These are phyloP conservation scores for Callionymus lyra DNA, from an alignment of 2,113 vertebrate species.

Conservation along the genomic window DNA sequence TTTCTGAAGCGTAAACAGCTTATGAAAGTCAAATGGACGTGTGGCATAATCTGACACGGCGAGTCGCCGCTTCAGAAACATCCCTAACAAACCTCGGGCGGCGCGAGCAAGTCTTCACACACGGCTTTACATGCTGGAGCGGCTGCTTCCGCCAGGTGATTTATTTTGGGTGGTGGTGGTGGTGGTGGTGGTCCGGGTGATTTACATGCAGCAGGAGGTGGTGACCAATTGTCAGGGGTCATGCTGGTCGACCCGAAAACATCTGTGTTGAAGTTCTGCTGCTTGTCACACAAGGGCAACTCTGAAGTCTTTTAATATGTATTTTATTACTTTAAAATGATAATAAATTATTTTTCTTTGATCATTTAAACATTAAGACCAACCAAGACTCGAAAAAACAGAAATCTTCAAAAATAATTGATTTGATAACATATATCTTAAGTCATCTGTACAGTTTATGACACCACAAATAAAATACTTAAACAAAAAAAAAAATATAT, in stretches of 20 bases:
- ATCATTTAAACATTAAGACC: too few relatives aligned
- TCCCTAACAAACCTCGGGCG: conserved; percentile 55
- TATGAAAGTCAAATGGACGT: conserved; percentile 77
- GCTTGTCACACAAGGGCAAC: conserved; percentile 33
- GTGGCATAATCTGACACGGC: conserved; percentile 74
- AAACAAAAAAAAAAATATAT: too few relatives aligned
- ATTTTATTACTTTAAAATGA: too few relatives aligned
- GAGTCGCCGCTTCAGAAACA: conserved; percentile 67
- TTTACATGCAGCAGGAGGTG: conserved; percentile 52
- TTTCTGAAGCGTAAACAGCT: conserved; percentile 74
- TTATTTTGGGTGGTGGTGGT: background rate
- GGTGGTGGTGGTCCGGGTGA: conserved; percentile 44
- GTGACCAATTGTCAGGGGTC: conserved; percentile 49
- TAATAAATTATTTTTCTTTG: too few relatives aligned
- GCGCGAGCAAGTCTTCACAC: too few relatives aligned
- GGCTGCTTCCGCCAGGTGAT: too few relatives aligned
- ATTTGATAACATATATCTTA: too few relatives aligned
- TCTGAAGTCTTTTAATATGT: conserved; percentile 2
- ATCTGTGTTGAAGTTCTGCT: conserved; percentile 58
- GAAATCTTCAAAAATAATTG: too few relatives aligned
- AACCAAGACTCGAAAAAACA: too few relatives aligned
- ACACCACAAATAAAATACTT: too few relatives aligned
- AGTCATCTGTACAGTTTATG: too few relatives aligned
- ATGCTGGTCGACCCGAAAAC: conserved; percentile 54
- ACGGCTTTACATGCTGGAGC: too few relatives aligned